These are phyloP conservation scores for Diuraphis noxia DNA, from an alignment of 1,140 invertebrate genomes.

Conservation along the genomic window DNA sequence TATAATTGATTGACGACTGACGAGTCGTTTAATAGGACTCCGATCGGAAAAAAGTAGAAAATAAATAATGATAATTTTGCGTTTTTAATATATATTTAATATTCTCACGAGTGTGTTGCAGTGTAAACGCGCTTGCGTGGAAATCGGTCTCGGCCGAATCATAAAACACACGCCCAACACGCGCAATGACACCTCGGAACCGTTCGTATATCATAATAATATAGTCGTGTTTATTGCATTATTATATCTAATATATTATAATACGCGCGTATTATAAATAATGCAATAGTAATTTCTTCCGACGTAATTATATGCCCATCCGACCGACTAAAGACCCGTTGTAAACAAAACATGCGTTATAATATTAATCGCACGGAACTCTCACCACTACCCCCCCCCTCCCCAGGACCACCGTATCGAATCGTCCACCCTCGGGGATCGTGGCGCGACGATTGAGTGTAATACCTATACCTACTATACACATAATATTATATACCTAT, in stretches of 20 bases:
- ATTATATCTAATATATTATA: not conserved
- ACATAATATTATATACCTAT: not conserved
- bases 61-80: too few species aligned
- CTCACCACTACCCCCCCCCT: not conserved
- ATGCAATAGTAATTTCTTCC: not conserved
- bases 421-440: not conserved
- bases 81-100: not conserved
- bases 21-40: too few species aligned
- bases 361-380: not conserved
- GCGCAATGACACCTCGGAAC: not conserved
- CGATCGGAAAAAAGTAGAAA: too few species aligned
- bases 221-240: not conserved
- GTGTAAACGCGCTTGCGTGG: not conserved
- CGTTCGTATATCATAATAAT: not conserved
- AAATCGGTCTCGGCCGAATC: not conserved
- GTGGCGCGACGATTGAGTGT: not conserved
- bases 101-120: not conserved
- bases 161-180: not conserved
- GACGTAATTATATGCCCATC: not conserved
- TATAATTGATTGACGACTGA: too few species aligned
- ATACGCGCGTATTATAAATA: not conserved
- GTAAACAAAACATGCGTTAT: slow-evolving; percentile 8
- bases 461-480: too few species aligned
- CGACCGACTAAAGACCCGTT: not conserved
- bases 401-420: not conserved